Evolutionary conservation across 2,888 invertebrate genomes (phyloP), one percentile per base, ranked within the genome.

Genomic region (Chalcis sispes): DNA sequence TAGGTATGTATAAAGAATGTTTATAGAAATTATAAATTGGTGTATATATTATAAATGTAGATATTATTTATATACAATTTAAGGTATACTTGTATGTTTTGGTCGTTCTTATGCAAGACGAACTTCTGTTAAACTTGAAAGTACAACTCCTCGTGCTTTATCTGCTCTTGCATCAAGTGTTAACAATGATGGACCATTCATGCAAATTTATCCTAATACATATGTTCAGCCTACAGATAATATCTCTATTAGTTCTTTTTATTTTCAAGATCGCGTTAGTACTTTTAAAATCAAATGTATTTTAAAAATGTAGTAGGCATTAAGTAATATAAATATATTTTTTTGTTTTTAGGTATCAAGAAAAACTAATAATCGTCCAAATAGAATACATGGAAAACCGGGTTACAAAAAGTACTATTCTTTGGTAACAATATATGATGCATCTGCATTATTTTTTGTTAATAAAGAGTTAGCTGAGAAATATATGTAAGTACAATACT

Each of bases 21-120:
- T 5, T 56, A 23, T 54, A 48, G 52, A 54, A 61, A 25, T 50
- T 40, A 18, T 54, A 5, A 71, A 72, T 65, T 27, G n/a, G 18
- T 36, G 13, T 61, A 10, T 25, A 66, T 54, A 59, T 7, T 70
- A 10, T 0, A 23, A 71, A 20, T 61, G 3, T 42, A 15, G n/a
- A 18, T 42, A 36, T 59, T 72, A 64, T 71, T 79, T 79, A 36
- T 36, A n/a, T n/a, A n/a, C n/a, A n/a, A n/a, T n/a, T n/a, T 4
- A 40, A 92, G 92, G 92, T 83, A 92, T 93, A 71, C 89, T 98
- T 73, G 96, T 97, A 0, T 95, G 95, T 80, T 98, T 98, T 89
- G 94, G 94, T 64, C 92, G 96, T 65, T 93, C 94, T 0, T 92
- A 92, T 81, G 91, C 92, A 0, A 91, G 94, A 81, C 90, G 94